phyloP scores from a whole-genome alignment of 2,888 invertebrate genomes.

The Atethmia centrago region DNA sequence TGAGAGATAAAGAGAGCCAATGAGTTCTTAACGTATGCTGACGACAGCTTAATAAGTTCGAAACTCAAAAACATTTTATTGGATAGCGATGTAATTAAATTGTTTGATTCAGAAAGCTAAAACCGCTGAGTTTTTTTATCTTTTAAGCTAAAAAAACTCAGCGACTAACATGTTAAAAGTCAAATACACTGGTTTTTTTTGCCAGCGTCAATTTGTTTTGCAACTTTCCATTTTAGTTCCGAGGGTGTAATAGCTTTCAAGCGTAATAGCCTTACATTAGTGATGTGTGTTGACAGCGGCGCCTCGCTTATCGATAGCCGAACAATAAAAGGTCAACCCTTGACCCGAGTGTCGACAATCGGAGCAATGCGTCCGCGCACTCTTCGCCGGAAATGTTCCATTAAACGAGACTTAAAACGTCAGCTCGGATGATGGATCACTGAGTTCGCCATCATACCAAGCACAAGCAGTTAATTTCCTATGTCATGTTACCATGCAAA shows the following conservation, averaged over 20 bases:
- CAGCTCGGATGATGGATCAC: constrained; percentile 75
- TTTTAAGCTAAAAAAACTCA: not conserved
- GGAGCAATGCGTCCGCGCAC: constrained; percentile 76
- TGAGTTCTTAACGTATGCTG: not conserved
- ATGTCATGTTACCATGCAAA: constrained; percentile 65
- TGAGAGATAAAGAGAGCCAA: constrained; percentile 16
- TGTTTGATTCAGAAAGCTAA: constrained; percentile 7
- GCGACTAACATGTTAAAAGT: not conserved
- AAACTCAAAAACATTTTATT: not conserved
- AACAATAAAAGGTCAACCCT: constrained; percentile 81
- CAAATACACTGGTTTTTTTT: constrained; percentile 5
- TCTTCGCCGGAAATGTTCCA: constrained; percentile 77
- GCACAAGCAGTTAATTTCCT: constrained; percentile 71
- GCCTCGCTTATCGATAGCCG: constrained; percentile 79
- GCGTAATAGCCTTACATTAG: constrained; percentile 60
- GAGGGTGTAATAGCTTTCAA: constrained; percentile 52
- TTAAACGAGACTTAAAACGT: constrained; percentile 76
- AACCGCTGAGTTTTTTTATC: too few relatives aligned
- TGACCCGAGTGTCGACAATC: constrained; percentile 76
- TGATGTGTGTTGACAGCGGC: constrained; percentile 73
- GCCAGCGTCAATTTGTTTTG: constrained; percentile 40
- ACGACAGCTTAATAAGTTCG: not conserved
- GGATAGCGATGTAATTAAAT: not conserved
- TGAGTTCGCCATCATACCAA: constrained; percentile 65
- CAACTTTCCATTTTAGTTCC: constrained; percentile 61